Conservation (phyloP, 2,113 vertebrate species). For the Dipodomys stephensi region DNA sequence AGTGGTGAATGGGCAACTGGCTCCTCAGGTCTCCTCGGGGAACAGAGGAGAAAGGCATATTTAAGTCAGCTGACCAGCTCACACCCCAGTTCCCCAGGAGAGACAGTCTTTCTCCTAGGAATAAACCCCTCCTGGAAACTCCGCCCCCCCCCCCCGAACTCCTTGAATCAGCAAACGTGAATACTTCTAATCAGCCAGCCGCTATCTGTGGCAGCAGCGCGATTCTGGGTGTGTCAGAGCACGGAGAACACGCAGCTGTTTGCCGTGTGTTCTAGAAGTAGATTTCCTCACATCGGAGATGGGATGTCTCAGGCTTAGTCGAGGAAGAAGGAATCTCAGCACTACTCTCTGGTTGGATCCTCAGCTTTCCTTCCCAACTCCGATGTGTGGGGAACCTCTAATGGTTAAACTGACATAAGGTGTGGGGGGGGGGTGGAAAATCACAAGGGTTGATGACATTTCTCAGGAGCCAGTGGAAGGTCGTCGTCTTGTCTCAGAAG, state of each 20-base stretch:
- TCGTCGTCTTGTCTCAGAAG: slow-evolving; percentile 75
- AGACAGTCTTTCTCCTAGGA: slow-evolving; percentile 47
- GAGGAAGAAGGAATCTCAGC: slow-evolving; percentile 14
- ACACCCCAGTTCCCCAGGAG: slow-evolving; percentile 42
- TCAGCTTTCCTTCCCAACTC: slow-evolving; percentile 42
- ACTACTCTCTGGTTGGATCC: background rate
- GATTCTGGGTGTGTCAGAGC: background rate
- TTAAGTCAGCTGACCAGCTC: slow-evolving; percentile 8
- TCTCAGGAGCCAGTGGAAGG: slow-evolving; percentile 59
- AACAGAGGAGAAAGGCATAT: slow-evolving; percentile 40
- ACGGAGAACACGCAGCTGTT: background rate
- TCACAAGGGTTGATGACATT: slow-evolving; percentile 54
- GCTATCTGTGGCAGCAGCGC: background rate
- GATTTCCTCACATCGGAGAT: no score
- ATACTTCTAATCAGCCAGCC: background rate
- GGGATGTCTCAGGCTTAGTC: no score
- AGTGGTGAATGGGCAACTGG: no score
- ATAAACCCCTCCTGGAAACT: slow-evolving; percentile 43
- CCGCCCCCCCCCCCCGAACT: background rate
- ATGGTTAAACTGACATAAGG: slow-evolving; percentile 78
- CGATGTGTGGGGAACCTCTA: slow-evolving; percentile 73
- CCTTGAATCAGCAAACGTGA: slow-evolving; percentile 24
- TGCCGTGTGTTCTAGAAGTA: no score
- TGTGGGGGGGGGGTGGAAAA: slow-evolving; percentile 61
- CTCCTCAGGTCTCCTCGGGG: slow-evolving; percentile 62